Conservation (phyloP, 2,113 vertebrate species). For the Phyllopteryx taeniolatus region DNA sequence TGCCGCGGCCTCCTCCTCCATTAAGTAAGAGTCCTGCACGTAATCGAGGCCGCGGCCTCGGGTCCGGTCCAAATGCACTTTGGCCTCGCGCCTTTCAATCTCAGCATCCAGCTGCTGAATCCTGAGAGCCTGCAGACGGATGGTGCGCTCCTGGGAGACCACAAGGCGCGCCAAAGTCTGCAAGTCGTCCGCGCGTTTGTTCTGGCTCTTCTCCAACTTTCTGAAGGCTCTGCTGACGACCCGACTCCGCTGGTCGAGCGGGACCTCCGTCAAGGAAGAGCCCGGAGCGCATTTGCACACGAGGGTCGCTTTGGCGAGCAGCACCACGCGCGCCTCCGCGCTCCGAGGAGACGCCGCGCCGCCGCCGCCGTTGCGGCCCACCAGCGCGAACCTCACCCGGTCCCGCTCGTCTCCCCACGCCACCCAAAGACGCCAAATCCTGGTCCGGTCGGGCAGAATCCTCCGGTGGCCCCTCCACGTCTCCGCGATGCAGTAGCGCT, state of each 20-base stretch:
- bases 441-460: constrained; percentile 87
- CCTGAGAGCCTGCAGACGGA: constrained; percentile 89
- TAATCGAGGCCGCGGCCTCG: constrained; percentile 87
- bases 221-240: constrained; percentile 91
- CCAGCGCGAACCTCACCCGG: constrained; percentile 87
- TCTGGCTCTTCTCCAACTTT: constrained; percentile 91
- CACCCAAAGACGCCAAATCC: constrained; percentile 85
- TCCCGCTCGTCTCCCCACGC: constrained; percentile 90
- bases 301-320: constrained; percentile 81
- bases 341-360: constrained; percentile 79
- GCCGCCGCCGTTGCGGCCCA: constrained; percentile 59
- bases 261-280: constrained; percentile 60
- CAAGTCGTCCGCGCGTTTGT: constrained; percentile 78
- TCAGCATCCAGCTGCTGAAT: constrained; percentile 85
- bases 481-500: constrained; percentile 88
- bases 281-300: constrained; percentile 59
- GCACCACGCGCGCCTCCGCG: constrained; percentile 89
- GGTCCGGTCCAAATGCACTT: constrained; percentile 84
- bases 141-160: constrained; percentile 91
- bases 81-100: constrained; percentile 85
- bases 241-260: constrained; percentile 85
- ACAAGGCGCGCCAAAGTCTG: constrained; percentile 90
- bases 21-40: constrained; percentile 90
- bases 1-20: constrained; percentile 52
- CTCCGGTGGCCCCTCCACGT: constrained; percentile 93